Conservation (phyloP, 2,888 invertebrate genomes). For the Odontocolon sp. region DNA sequence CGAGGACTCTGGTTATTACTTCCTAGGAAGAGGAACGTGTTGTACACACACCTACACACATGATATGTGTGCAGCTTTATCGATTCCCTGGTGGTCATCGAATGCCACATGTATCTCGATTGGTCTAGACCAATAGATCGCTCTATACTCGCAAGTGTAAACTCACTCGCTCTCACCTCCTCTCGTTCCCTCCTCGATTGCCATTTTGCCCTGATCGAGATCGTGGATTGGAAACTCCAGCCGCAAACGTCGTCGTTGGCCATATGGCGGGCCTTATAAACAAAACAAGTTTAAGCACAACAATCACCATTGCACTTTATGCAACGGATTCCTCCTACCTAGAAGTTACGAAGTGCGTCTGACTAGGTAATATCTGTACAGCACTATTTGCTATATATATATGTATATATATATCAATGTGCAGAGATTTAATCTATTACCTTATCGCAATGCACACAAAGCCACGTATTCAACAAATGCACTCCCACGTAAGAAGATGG, state of each 20-base stretch:
- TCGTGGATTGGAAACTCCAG: conserved; percentile 55
- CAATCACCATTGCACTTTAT: conserved; percentile 64
- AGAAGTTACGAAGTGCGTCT: too few species aligned
- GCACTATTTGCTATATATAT: too few species aligned
- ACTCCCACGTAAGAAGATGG: background rate
- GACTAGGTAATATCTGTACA: too few species aligned
- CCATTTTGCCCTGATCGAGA: conserved; percentile 47
- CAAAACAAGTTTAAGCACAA: conserved; percentile 72
- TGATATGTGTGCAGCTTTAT: conserved; percentile 48
- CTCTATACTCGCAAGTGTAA: conserved; percentile 54
- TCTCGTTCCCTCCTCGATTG: conserved; percentile 58
- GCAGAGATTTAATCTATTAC: conserved; percentile 31
- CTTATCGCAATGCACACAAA: conserved; percentile 30
- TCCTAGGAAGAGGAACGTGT: too few species aligned
- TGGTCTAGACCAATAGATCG: conserved; percentile 62
- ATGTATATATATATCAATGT: background rate
- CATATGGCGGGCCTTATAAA: conserved; percentile 50
- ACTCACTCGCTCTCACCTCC: conserved; percentile 25
- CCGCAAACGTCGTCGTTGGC: conserved; percentile 40
- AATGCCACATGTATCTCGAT: conserved; percentile 59
- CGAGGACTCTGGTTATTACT: too few species aligned
- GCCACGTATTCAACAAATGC: background rate
- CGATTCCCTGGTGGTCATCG: conserved; percentile 55
- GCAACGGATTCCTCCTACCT: conserved; percentile 33
- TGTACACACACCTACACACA: conserved; percentile 5